phyloP scores from a whole-genome alignment of 2,888 invertebrate species.

The Cataglyphis livida region DNA sequence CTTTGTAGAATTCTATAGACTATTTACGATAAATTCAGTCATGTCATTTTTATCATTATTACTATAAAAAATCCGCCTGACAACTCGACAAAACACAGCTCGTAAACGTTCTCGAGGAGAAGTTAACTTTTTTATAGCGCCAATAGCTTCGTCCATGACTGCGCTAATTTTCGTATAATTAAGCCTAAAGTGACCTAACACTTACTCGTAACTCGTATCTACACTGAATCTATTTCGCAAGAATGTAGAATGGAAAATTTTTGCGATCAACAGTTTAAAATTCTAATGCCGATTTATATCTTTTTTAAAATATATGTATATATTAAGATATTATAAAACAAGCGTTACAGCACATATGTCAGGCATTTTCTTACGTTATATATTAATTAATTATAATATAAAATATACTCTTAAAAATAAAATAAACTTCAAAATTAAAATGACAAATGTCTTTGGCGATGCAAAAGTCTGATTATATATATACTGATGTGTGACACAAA shows the following conservation, averaged over 20 bases:
- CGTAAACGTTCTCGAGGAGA: neutral
- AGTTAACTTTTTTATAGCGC: constrained; percentile 1
- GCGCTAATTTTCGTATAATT: constrained; percentile 19
- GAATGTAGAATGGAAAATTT: constrained; percentile 12
- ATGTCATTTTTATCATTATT: neutral
- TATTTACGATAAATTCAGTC: neutral
- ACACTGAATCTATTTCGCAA: neutral
- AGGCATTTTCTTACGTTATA: neutral
- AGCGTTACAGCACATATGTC: neutral
- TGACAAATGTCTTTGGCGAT: neutral
- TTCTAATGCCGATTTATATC: neutral
- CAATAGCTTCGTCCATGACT: neutral
- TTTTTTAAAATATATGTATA: neutral
- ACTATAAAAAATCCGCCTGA: neutral
- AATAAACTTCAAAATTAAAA: neutral
- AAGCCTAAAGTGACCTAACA: neutral
- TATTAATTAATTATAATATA: neutral
- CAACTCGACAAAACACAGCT: neutral
- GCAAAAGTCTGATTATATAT: neutral
- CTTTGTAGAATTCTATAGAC: neutral
- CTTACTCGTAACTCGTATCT: neutral
- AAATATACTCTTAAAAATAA: too few relatives aligned
- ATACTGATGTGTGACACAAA: neutral
- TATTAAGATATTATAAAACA: neutral
- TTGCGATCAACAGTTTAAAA: neutral